Percentiles rank a stretch among this genome's conserved stretches.
Evolutionary conservation across 1,140 invertebrate genomes (phyloP).

Genomic region (Sycobia sp.): DNA sequence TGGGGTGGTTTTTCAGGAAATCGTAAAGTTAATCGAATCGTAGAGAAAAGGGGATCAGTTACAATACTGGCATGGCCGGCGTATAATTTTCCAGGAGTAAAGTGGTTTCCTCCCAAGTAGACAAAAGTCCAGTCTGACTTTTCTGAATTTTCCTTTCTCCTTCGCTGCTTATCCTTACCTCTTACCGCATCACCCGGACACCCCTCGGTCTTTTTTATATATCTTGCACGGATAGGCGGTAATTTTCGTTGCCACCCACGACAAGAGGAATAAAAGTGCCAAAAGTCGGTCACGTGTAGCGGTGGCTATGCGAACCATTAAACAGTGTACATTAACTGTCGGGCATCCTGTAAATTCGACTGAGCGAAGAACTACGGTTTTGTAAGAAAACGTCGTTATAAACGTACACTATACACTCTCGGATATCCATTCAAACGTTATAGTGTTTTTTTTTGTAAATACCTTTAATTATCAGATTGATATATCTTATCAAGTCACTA

Average conservation of each 20-base stretch:
- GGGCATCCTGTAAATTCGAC: too few relatives aligned
- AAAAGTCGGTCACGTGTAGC: conserved; percentile 7
- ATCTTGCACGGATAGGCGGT: conserved; percentile 10
- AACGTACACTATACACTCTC: too few relatives aligned
- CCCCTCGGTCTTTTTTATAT: neutral
- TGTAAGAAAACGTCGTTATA: too few relatives aligned
- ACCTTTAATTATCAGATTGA: too few relatives aligned
- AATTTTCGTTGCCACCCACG: neutral
- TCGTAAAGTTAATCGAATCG: conserved; percentile 32
- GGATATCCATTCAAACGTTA: too few relatives aligned
- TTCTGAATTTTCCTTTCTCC: conserved; percentile 4
- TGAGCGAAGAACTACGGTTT: too few relatives aligned
- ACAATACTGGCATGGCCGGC: conserved; percentile 13
- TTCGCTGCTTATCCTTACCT: neutral
- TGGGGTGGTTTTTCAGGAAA: conserved; percentile 19
- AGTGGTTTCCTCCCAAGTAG: conserved; percentile 16
- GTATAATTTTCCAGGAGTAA: conserved; percentile 31
- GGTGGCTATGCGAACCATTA: neutral
- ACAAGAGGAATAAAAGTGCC: conserved; percentile 10
- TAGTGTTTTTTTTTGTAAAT: too few relatives aligned
- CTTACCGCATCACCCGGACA: neutral
- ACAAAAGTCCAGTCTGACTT: neutral
- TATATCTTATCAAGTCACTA: too few relatives aligned
- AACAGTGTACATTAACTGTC: too few relatives aligned
- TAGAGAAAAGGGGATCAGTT: conserved; percentile 29